These are phyloP conservation scores for Meghimatium bilineatum DNA, from an alignment of 2,888 invertebrate species.

Conservation along the genomic window DNA sequence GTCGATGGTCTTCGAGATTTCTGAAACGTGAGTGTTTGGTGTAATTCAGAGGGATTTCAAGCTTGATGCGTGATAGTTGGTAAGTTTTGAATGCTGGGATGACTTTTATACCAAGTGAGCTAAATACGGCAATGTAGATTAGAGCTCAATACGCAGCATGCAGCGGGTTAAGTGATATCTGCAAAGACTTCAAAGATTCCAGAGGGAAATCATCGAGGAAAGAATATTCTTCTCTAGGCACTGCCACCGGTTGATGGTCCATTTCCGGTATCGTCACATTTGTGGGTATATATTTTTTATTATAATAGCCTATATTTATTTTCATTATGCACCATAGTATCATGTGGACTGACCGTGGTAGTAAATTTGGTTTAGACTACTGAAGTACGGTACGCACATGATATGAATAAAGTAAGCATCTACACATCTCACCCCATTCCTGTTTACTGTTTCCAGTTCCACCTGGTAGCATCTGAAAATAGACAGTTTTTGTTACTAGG, in stretches of 20 bases:
- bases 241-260: slow-evolving; percentile 32
- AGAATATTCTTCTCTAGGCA: neutral
- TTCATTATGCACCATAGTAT: neutral
- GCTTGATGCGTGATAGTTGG: slow-evolving; percentile 25
- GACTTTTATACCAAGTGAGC: neutral
- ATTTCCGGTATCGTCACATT: slow-evolving; percentile 16
- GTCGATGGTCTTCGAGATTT: slow-evolving; percentile 42
- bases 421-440: neutral
- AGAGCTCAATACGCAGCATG: neutral
- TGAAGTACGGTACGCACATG: too few relatives aligned
- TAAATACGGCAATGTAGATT: neutral
- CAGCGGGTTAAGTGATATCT: neutral
- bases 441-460: too few relatives aligned
- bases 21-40: slow-evolving; percentile 47
- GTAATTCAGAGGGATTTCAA: neutral
- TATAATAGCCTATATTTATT: neutral
- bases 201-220: neutral
- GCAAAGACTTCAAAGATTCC: slow-evolving; percentile 30
- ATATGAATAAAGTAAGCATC: too few relatives aligned
- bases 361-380: neutral
- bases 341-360: slow-evolving; percentile 6
- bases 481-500: too few relatives aligned
- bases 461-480: neutral
- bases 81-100: slow-evolving; percentile 37
- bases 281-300: neutral